Percentiles rank a stretch among this genome's conserved stretches.
Conservation (phyloP, 2,888 invertebrate genomes). For the Temnothorax ravouxi region DNA sequence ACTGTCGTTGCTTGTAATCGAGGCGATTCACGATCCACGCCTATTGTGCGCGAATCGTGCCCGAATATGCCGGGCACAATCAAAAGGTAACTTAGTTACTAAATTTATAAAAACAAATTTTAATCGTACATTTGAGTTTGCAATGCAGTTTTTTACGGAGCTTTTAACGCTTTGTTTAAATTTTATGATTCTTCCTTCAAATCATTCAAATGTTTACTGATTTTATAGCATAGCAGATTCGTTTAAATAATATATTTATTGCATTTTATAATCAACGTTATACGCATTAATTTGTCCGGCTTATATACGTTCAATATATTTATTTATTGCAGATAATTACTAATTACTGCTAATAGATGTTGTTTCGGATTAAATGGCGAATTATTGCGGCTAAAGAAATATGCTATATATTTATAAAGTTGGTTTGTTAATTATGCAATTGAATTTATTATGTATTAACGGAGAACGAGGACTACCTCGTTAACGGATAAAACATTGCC, state of each 20-base stretch:
- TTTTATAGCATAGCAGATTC: neutral
- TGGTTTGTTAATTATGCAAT: slow-evolving; percentile 44
- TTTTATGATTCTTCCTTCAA: neutral
- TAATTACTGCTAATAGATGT: slow-evolving; percentile 43
- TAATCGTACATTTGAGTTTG: neutral
- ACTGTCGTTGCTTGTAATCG: slow-evolving; percentile 40
- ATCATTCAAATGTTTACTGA: slow-evolving; percentile 8
- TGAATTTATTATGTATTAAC: slow-evolving; percentile 47
- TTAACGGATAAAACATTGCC: slow-evolving; percentile 35
- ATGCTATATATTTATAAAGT: slow-evolving; percentile 38
- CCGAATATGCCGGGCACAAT: slow-evolving; percentile 41
- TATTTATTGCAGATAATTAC: slow-evolving; percentile 46
- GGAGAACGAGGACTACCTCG: slow-evolving; percentile 26
- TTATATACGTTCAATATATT: slow-evolving; percentile 22
- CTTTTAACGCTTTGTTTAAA: neutral
- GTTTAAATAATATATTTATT: slow-evolving; percentile 26
- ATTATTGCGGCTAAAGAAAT: slow-evolving; percentile 42
- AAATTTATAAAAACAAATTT: neutral
- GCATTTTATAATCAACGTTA: slow-evolving; percentile 21
- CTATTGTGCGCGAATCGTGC: slow-evolving; percentile 54
- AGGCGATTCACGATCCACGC: slow-evolving; percentile 55
- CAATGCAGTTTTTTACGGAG: neutral
- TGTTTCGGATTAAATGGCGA: slow-evolving; percentile 36
- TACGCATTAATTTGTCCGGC: slow-evolving; percentile 17
- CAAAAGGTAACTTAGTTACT: neutral